These are phyloP conservation scores for Brachionus calyciflorus DNA, from an alignment of 1,140 invertebrate species.

Conservation along the genomic window DNA sequence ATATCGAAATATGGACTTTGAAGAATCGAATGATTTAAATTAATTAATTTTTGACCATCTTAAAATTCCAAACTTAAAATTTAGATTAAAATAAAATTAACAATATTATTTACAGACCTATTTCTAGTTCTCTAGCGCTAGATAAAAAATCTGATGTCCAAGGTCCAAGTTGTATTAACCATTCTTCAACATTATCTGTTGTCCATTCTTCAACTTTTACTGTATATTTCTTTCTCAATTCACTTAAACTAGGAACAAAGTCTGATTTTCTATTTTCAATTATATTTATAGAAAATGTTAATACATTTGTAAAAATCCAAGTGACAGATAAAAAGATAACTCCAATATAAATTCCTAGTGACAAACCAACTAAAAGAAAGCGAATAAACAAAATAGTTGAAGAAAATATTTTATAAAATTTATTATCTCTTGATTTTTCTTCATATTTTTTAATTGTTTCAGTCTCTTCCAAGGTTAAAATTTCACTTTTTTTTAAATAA, in stretches of 20 bases:
- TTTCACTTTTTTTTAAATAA: slow-evolving; percentile 20
- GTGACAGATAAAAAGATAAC: not conserved
- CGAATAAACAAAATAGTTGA: not conserved
- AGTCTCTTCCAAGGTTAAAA: not conserved
- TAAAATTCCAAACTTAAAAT: not conserved
- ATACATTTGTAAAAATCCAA: not conserved
- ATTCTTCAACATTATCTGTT: not conserved
- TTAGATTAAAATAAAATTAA: not conserved
- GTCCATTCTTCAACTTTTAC: not conserved
- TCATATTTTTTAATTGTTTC: not conserved
- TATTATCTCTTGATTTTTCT: not conserved
- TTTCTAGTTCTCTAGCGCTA: not conserved
- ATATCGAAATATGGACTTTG: not conserved
- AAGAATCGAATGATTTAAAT: not conserved
- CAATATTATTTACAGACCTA: not conserved
- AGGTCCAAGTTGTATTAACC: slow-evolving; percentile 28
- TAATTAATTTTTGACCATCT: not conserved
- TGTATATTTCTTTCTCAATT: slow-evolving; percentile 1
- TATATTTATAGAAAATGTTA: not conserved
- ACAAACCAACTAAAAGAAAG: not conserved
- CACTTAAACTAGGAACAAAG: not conserved
- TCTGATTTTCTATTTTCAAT: not conserved
- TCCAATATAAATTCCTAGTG: not conserved
- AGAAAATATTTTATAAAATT: too few relatives aligned
- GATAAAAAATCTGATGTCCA: slow-evolving; percentile 23